Evolutionary conservation across 2,888 invertebrate species (phyloP).

Genomic region (Phrixothrix hirtus): DNA sequence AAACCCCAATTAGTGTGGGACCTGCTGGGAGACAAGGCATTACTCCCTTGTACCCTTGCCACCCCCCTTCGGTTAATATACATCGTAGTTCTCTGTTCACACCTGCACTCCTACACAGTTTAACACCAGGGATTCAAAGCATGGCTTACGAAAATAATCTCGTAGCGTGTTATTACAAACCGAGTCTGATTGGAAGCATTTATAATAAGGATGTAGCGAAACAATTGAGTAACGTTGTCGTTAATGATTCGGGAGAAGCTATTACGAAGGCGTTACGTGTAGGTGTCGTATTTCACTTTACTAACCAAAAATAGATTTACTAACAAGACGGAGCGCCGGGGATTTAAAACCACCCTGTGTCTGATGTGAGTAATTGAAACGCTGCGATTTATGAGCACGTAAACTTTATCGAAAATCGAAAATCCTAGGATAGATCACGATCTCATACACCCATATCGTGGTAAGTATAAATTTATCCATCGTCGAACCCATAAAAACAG

Average conservation of each 20-base stretch:
- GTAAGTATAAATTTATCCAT: conserved; percentile 7
- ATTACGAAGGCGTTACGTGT: no score
- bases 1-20: conserved; percentile 54
- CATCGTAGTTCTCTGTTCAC: conserved; percentile 22
- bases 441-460: conserved; percentile 4
- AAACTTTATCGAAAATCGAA: conserved; percentile 16
- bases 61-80: conserved; percentile 6
- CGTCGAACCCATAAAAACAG: background rate
- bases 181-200: background rate
- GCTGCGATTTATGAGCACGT: conserved; percentile 1
- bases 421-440: conserved; percentile 12
- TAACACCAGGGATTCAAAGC: conserved; percentile 18
- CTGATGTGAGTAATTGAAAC: no score
- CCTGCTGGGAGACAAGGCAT: conserved; percentile 56
- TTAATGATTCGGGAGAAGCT: background rate
- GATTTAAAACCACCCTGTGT: no score
- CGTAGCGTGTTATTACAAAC: conserved; percentile 1
- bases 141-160: conserved; percentile 24
- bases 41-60: conserved; percentile 30
- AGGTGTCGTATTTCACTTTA: no score
- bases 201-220: background rate
- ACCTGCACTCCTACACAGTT: conserved; percentile 27
- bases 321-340: no score
- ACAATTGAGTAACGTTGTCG: background rate
- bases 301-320: no score